Evolutionary conservation across 2,888 invertebrate species (phyloP).

Genomic region (Hirtodrosophila confusa): DNA sequence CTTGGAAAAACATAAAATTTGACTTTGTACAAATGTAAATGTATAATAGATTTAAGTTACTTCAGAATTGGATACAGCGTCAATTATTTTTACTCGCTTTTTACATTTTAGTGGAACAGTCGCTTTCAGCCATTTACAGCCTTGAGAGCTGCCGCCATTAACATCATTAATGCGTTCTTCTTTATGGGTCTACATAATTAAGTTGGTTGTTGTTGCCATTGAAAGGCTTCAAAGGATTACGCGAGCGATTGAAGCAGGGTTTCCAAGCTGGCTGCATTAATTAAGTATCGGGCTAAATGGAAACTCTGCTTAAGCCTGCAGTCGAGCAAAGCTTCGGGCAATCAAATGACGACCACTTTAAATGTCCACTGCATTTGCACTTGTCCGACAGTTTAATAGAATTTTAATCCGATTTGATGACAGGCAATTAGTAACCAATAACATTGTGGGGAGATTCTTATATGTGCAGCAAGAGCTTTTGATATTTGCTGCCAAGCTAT

Average conservation of each 20-base stretch:
- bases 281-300: slow-evolving; percentile 57
- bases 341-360: slow-evolving; percentile 41
- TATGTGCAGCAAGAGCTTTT: no score
- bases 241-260: slow-evolving; percentile 2
- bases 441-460: no score
- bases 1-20: no score
- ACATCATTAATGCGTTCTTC: slow-evolving; percentile 32
- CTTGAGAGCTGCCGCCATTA: slow-evolving; percentile 7
- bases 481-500: no score
- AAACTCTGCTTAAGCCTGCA: slow-evolving; percentile 56
- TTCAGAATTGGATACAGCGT: no score
- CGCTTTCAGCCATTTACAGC: background rate
- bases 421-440: slow-evolving; percentile 51
- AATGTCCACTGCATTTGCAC: slow-evolving; percentile 40
- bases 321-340: slow-evolving; percentile 34
- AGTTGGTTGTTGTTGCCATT: slow-evolving; percentile 39
- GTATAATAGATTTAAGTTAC: no score
- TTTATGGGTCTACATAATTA: slow-evolving; percentile 52
- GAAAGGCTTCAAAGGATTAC: slow-evolving; percentile 39
- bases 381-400: slow-evolving; percentile 49
- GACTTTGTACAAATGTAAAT: no score
- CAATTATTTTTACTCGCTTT: no score
- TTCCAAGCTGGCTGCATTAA: slow-evolving; percentile 39
- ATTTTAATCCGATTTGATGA: slow-evolving; percentile 62
- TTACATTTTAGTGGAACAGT: background rate